Evolutionary conservation across 1,140 invertebrate genomes (phyloP).

Genomic region (Lineus longissimus): DNA sequence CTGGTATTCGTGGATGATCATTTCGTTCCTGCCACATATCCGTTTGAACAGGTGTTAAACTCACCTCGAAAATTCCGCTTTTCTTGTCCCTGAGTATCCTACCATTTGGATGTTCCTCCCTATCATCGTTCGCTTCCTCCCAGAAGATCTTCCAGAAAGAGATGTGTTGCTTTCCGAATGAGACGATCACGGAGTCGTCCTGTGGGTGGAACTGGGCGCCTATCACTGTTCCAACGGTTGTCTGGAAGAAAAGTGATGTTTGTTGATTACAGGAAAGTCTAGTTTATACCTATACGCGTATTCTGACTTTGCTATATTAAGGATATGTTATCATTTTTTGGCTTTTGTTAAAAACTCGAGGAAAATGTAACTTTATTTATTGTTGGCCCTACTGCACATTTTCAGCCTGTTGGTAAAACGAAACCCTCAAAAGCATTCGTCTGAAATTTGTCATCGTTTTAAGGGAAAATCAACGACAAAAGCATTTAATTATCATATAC

Average conservation of each 20-base stretch:
- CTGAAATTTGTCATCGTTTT: too few relatives aligned
- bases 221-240: conserved; percentile 82
- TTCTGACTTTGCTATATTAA: too few relatives aligned
- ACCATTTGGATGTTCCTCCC: not conserved
- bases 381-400: not conserved
- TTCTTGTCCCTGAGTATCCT: conserved; percentile 45
- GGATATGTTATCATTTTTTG: too few relatives aligned
- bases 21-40: too few relatives aligned
- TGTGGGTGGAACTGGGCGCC: conserved; percentile 82
- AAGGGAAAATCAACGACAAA: too few relatives aligned
- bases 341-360: too few relatives aligned
- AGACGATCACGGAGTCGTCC: conserved; percentile 77
- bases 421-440: not conserved
- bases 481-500: too few relatives aligned
- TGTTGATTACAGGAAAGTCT: not conserved
- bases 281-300: too few relatives aligned
- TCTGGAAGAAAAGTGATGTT: conserved; percentile 58
- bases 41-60: too few relatives aligned
- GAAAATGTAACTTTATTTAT: conserved; percentile 30
- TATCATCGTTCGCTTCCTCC: conserved; percentile 58
- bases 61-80: conserved; percentile 44
- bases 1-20: too few relatives aligned
- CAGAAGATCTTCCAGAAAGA: conserved; percentile 88
- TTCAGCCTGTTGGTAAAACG: not conserved
- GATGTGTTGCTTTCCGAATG: conserved; percentile 85